Conservation (phyloP, 2,113 vertebrate species). For the Phalacrocorax aristotelis region DNA sequence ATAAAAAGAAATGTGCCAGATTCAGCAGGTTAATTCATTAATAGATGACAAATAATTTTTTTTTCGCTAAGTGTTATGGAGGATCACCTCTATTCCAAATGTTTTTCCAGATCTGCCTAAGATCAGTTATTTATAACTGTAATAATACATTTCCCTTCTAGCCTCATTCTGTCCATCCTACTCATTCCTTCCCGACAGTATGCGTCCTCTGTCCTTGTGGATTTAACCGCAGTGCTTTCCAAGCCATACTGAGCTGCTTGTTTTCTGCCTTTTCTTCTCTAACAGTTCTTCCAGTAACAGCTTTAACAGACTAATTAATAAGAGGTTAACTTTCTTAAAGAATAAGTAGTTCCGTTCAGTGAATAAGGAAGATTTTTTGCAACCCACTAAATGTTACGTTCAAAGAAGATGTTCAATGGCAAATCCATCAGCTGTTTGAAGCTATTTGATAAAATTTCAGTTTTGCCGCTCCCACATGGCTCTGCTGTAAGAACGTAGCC, state of each 20-base stretch:
- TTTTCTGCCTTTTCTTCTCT: neutral
- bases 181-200: neutral
- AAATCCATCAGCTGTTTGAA: neutral
- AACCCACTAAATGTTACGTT: neutral
- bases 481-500: neutral
- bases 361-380: neutral
- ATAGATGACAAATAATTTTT: neutral
- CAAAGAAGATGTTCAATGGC: neutral
- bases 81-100: neutral
- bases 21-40: neutral
- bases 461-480: rapidly evolving
- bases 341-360: neutral
- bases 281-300: neutral
- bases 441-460: neutral
- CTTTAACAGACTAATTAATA: neutral
- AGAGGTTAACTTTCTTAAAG: neutral
- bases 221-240: neutral
- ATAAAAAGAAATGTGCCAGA: neutral
- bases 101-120: neutral
- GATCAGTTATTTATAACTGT: neutral
- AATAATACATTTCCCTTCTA: neutral
- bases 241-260: neutral
- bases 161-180: neutral
- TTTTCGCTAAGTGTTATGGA: neutral
- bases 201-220: neutral